A percentile compares a stretch with the other conserved stretches of the same genome.
phyloP scores from a whole-genome alignment of 30 jellyfish, hydroid and myxozoan species.

The Aurelia sp. region DNA sequence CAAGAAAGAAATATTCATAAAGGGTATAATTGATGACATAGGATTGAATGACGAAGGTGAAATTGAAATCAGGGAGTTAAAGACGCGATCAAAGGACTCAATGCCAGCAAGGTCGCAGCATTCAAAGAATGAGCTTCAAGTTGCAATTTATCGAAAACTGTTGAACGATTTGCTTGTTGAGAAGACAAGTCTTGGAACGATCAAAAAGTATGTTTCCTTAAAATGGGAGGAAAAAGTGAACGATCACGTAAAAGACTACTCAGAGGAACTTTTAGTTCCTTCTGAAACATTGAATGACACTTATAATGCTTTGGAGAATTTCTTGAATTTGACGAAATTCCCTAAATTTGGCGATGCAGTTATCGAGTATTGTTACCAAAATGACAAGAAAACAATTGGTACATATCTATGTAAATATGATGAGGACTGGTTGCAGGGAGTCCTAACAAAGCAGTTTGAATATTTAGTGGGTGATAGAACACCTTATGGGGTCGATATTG shows the following conservation, averaged over 20 bases:
- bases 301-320: background rate
- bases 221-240: conserved; percentile 9
- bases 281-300: conserved; percentile 22
- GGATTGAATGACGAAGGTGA: background rate
- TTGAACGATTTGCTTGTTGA: conserved; percentile 25
- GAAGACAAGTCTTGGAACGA: background rate
- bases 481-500: conserved; percentile 75
- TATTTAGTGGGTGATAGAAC: conserved; percentile 37
- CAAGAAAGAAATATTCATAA: conserved; percentile 24
- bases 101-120: conserved; percentile 43
- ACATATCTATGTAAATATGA: conserved; percentile 8
- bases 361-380: conserved; percentile 64
- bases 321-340: conserved; percentile 3
- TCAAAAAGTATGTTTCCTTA: conserved; percentile 17
- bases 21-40: conserved; percentile 67
- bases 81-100: conserved; percentile 41
- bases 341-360: conserved; percentile 32
- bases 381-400: conserved; percentile 1
- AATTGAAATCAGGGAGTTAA: conserved; percentile 49
- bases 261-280: conserved; percentile 20
- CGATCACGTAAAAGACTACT: background rate
- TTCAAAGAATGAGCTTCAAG: conserved; percentile 38
- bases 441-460: background rate
- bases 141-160: conserved; percentile 40
- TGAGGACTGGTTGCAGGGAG: conserved; percentile 11